Evolutionary conservation across 2,888 invertebrate genomes (phyloP), one percentile per base, ranked within the genome.

Genomic region (Eupeodes luniger): DNA sequence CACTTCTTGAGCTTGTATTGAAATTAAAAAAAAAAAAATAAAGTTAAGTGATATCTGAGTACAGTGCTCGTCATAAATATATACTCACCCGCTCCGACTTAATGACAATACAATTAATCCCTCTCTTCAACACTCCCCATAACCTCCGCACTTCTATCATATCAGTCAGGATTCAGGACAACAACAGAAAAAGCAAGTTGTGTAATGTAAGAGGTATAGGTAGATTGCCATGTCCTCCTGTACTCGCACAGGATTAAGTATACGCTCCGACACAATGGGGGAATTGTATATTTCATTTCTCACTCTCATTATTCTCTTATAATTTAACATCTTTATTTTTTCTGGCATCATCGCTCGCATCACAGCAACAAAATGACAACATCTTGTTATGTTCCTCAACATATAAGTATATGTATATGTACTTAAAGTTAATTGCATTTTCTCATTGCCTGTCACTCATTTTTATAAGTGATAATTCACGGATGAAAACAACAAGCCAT

Each of bases 381-480:
- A 88, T 85, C 85, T 85, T 88, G 88, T 85, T 88, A 78, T 85
- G 77, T 77, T 72, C 78, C 81, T 85, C 81, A 75, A 14, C 14
- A 11, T 11, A 62, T 3, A n/a, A 7, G 9, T 12, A 40, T 40
- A 44, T 16, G 19, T 64, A 44, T 5, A 11, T 27, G 80, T 88
- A 85, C 88, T 88, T 88, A 85, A 88, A 88, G 84, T 88, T 88
- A 88, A 88, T 88, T 88, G 88, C 88, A 78, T 88, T 88, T 81
- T 85, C 88, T 85, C 88, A 88, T 88, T 85, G 84, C 88, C 84
- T 88, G 88, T 88, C 88, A 88, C 88, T 88, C 88, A 88, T 88
- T 88, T 88, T 88, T 88, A 75, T 88, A 88, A 88, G 85, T 88
- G 88, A 85, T 88, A 85, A 88, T 88, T 88, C 88, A 88, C 75